Evolutionary conservation across 2,888 invertebrate genomes (phyloP).

Genomic region (Sarcophaga carnaria): DNA sequence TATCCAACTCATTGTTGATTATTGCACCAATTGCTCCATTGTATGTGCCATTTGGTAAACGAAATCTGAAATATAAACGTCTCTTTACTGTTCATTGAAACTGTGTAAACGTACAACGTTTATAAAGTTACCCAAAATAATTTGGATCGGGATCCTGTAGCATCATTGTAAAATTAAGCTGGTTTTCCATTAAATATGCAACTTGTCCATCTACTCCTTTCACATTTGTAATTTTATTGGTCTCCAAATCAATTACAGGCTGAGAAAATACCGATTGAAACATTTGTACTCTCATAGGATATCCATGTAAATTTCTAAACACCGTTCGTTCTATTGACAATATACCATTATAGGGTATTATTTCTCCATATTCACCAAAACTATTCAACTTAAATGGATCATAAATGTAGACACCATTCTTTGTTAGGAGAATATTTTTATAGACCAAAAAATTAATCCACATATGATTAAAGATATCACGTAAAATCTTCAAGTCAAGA

Average conservation of each 20-base stretch:
- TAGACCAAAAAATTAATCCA: conserved; percentile 70
- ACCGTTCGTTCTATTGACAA: conserved; percentile 67
- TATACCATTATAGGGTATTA: conserved; percentile 69
- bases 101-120: not conserved
- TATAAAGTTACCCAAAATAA: conserved; percentile 77
- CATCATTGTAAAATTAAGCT: conserved; percentile 76
- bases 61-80: conserved; percentile 12
- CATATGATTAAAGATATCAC: conserved; percentile 65
- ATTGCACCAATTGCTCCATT: conserved; percentile 81
- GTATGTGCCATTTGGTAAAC: conserved; percentile 77
- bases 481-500: conserved; percentile 57
- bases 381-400: conserved; percentile 72
- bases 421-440: conserved; percentile 72
- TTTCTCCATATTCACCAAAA: conserved; percentile 67
- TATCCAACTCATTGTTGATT: conserved; percentile 78
- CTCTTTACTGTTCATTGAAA: not conserved
- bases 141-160: conserved; percentile 76
- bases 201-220: conserved; percentile 77
- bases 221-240: conserved; percentile 68
- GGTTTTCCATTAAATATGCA: conserved; percentile 71
- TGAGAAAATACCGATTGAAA: conserved; percentile 77
- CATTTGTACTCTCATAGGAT: conserved; percentile 78
- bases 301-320: conserved; percentile 77
- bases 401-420: conserved; percentile 71
- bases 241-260: conserved; percentile 69